Base-by-base conservation (phyloP, 2,888 invertebrate species). In the Aromia moschata region DNA sequence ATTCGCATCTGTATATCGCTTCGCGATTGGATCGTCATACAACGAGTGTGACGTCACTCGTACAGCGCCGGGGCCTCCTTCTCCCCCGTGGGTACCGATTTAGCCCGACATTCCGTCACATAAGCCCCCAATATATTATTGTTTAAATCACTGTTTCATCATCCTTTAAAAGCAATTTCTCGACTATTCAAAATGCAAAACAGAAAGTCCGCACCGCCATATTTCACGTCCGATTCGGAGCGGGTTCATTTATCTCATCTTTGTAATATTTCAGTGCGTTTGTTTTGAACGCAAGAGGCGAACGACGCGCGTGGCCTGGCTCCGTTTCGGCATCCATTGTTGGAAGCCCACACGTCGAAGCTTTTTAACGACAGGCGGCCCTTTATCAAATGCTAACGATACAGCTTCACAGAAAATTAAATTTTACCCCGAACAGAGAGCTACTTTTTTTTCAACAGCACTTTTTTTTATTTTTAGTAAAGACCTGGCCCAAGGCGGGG, bases 151-250 rank as follows among this genome's bases (percentile, higher is more conserved):
- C 49, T 49, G 49, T 49, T 49, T 49, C 49, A 49, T 49, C 49
- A 49, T 49, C 33, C 49, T 49, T 49, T 49, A 49, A 38, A 49
- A 45, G 45, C 45, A 31, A 45, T 31, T 33, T 45, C 33, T 30
- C 16, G 20, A 37, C 49, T 49, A 47, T 60, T 60, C 53, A 47
- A 31, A 45, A 60, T 47, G 60, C 53, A 45, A 52, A 56, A 60
- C 25, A 56, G 56, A 53, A 60, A 56, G 52, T 60, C 60, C 51
- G 56, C 43, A 53, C 44, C 12, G 38, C 40, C 37, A 60, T 60
- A 60, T 60, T 60, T 60, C 60, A 60, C 49, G 56, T 52, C 53
- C 33, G 60, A 56, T 60, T 60, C 53, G 53, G 52, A 60, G 56
- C 47, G 49, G 53, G 53, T 53, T 53, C 60, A 60, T 60, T 60